Evolutionary conservation across 53 echinoderm and acorn worm species (phyloP).

Genomic region (Apostichopus leukothele): DNA sequence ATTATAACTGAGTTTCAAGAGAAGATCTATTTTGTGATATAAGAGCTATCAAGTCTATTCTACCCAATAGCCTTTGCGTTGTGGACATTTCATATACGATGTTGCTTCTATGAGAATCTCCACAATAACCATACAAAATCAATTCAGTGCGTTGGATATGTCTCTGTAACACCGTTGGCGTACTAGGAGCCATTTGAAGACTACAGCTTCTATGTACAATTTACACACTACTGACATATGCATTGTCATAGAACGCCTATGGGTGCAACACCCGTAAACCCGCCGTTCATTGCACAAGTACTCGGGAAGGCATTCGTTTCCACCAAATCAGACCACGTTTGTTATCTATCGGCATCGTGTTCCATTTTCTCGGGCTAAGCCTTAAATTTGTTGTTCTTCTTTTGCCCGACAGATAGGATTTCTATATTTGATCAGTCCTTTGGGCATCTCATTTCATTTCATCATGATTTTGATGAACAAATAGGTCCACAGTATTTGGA

Average conservation of each 20-base stretch:
- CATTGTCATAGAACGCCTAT: conserved; percentile 13
- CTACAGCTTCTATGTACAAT: not conserved
- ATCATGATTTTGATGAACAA: conserved; percentile 22
- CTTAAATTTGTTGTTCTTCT: not conserved
- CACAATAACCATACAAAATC: too few relatives aligned
- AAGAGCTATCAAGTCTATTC: too few relatives aligned
- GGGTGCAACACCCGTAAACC: not conserved
- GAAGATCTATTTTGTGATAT: too few relatives aligned
- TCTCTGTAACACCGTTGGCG: too few relatives aligned
- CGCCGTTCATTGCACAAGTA: too few relatives aligned
- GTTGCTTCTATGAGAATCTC: too few relatives aligned
- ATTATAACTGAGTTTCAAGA: too few relatives aligned
- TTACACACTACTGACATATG: conserved; percentile 7
- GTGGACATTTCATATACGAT: too few relatives aligned
- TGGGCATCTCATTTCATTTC: conserved; percentile 12
- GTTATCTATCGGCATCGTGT: not conserved
- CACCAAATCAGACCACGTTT: not conserved
- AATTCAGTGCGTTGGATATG: too few relatives aligned
- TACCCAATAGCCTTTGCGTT: too few relatives aligned
- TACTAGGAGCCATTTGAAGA: too few relatives aligned
- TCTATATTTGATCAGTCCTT: conserved; percentile 1
- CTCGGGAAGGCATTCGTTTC: too few relatives aligned
- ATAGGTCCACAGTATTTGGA: not conserved
- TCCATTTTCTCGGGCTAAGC: conserved; percentile 35
- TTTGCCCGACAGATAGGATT: not conserved